Conservation (phyloP, 2,113 vertebrate genomes). For the Cyanoderma ruficeps region DNA sequence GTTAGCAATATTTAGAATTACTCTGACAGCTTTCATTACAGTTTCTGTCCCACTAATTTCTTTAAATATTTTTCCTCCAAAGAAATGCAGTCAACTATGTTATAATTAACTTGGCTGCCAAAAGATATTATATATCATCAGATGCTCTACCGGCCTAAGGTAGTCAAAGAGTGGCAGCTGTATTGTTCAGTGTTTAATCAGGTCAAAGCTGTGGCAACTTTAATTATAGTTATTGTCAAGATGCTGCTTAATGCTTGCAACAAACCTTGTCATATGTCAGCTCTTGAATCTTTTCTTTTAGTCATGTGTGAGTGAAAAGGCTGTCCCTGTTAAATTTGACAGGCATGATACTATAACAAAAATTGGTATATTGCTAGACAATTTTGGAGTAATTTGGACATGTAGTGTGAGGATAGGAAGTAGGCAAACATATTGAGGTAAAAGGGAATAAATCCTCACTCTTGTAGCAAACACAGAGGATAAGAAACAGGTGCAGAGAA, state of each 20-base stretch:
- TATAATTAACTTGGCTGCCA: conserved; percentile 95
- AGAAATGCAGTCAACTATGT: conserved; percentile 80
- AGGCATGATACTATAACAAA: background rate
- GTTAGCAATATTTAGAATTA: conserved; percentile 78
- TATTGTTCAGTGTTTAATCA: conserved; percentile 86
- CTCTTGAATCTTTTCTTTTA: conserved; percentile 56
- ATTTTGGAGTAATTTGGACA: background rate
- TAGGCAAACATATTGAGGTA: background rate
- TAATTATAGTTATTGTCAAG: conserved; percentile 87
- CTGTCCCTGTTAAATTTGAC: background rate
- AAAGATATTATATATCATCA: conserved; percentile 87
- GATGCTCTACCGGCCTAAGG: conserved; percentile 76
- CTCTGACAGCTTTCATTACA: conserved; percentile 86
- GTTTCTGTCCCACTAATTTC: conserved; percentile 68
- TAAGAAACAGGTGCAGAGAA: background rate
- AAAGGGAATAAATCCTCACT: background rate
- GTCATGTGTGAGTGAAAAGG: background rate
- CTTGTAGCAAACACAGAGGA: background rate
- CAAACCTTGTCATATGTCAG: conserved; percentile 75
- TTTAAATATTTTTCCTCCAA: conserved; percentile 76
- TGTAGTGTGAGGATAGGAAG: background rate
- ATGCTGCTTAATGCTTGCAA: conserved; percentile 71
- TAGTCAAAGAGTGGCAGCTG: conserved; percentile 77
- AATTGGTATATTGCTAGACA: background rate
- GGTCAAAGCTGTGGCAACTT: conserved; percentile 83